Evolutionary conservation across 2,888 invertebrate genomes (phyloP).

Genomic region (Pseudococcus longispinus): DNA sequence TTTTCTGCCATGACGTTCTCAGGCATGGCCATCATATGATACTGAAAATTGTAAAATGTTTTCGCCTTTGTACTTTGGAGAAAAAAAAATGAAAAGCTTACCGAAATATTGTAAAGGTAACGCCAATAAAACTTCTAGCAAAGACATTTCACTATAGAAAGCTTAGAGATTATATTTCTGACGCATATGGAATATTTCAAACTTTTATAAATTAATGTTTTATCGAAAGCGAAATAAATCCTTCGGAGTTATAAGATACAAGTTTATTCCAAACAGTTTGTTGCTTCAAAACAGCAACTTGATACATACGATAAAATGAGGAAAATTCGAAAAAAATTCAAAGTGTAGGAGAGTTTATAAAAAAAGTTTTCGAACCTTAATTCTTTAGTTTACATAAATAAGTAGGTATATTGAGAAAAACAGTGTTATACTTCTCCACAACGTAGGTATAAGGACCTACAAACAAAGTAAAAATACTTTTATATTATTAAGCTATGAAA

Average conservation of each 20-base stretch:
- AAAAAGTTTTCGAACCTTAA: not conserved
- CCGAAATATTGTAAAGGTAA: not conserved
- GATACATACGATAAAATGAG: not conserved
- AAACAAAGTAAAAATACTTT: no score
- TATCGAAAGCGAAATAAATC: not conserved
- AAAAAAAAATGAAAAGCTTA: not conserved
- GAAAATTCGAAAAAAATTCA: not conserved
- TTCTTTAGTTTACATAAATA: not conserved
- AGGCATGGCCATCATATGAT: not conserved
- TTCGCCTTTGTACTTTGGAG: not conserved
- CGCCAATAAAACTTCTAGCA: not conserved
- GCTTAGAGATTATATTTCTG: not conserved
- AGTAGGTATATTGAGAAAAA: no score
- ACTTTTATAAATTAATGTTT: constrained; percentile 27
- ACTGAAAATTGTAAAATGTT: not conserved
- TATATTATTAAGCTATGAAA: no score
- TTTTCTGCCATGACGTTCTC: not conserved
- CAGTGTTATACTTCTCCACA: no score
- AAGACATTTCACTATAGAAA: constrained; percentile 8
- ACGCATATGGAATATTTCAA: constrained; percentile 12
- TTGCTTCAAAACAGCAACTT: not conserved
- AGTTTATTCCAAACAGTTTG: not conserved
- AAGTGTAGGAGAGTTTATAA: not conserved
- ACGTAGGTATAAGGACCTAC: no score
- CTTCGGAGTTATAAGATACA: not conserved